These are phyloP conservation scores for Tetramorium simillimum DNA, from an alignment of 1,140 invertebrate genomes.

Conservation along the genomic window DNA sequence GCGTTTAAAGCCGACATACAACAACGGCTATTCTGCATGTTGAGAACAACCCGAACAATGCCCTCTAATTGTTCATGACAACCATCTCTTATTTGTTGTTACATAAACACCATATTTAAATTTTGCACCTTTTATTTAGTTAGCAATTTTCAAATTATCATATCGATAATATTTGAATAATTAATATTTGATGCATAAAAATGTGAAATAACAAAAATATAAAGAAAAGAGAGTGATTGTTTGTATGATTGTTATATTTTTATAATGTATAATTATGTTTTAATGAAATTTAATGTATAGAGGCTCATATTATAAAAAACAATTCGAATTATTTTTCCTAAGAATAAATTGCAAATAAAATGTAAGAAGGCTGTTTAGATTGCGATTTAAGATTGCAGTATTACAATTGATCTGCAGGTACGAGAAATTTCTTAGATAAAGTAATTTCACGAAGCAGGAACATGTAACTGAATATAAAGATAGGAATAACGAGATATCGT, in stretches of 20 bases:
- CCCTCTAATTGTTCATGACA: conserved; percentile 10
- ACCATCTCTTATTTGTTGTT: neutral
- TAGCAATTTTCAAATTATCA: neutral
- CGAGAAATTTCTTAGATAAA: conserved; percentile 13
- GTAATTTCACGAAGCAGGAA: conserved; percentile 46
- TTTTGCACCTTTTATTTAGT: neutral
- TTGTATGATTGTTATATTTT: neutral
- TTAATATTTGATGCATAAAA: neutral
- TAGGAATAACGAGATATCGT: neutral
- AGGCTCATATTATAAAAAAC: neutral
- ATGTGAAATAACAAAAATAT: neutral
- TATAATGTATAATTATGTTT: neutral
- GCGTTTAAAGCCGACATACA: conserved; percentile 13
- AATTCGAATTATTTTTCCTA: conserved; percentile 10
- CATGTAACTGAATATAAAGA: conserved; percentile 7
- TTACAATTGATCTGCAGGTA: conserved; percentile 44
- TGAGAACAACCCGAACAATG: neutral
- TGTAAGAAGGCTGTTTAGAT: neutral
- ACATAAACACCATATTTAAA: neutral
- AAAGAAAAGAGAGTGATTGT: neutral
- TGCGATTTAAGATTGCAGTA: neutral
- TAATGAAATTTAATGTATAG: neutral
- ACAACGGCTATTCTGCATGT: conserved; percentile 7
- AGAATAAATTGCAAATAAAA: neutral
- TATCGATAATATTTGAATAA: neutral